Evolutionary conservation across 2,113 vertebrate genomes (phyloP).

Genomic region (Saimiri boliviensis): DNA sequence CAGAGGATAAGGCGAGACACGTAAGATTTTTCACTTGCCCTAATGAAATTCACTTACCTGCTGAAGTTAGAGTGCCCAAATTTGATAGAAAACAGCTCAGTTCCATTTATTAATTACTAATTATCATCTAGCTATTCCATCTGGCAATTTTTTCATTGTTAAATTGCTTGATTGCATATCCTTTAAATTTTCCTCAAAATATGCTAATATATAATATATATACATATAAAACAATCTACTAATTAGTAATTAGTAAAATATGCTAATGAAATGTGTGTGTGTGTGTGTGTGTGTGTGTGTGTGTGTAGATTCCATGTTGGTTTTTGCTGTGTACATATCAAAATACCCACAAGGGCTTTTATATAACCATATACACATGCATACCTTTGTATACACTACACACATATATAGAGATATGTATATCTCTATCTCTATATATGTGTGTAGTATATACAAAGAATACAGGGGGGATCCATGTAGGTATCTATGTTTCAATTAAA

Average conservation of each 20-base stretch:
- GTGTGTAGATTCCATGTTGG: neutral
- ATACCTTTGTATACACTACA: neutral
- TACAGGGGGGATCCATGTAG: neutral
- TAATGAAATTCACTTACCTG: constrained; percentile 34
- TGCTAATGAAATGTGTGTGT: neutral
- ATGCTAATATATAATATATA: neutral
- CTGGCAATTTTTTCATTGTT: neutral
- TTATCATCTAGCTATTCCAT: neutral
- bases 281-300: no score
- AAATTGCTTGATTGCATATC: neutral
- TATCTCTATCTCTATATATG: no score
- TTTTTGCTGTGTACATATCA: neutral
- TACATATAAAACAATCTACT: neutral
- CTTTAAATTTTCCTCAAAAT: neutral
- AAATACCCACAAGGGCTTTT: neutral
- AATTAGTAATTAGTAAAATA: neutral
- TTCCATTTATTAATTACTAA: neutral
- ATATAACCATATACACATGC: neutral
- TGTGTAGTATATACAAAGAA: no score
- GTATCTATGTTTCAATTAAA: neutral
- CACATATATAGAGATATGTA: neutral
- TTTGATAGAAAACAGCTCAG: neutral
- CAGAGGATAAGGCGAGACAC: neutral
- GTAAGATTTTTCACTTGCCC: neutral
- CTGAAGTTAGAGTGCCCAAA: neutral